These are phyloP conservation scores for Cecidostiba fungosa DNA, from an alignment of 2,888 invertebrate genomes.

Conservation along the genomic window DNA sequence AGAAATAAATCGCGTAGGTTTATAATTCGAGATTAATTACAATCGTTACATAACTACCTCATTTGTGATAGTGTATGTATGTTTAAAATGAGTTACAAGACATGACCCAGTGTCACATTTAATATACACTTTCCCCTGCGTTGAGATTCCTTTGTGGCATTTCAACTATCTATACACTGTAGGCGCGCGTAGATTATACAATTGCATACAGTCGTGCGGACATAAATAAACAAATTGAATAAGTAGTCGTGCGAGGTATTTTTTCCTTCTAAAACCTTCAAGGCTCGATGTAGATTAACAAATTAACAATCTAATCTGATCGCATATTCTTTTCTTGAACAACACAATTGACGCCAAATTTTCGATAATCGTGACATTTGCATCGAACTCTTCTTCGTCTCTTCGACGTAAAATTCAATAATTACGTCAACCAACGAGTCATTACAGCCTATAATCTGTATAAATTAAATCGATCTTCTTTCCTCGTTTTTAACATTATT, in stretches of 20 bases:
- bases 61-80: background rate
- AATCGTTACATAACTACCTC: background rate
- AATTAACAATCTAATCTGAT: background rate
- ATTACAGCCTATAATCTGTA: background rate
- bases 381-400: no score
- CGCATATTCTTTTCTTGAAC: background rate
- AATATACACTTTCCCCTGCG: slow-evolving; percentile 18
- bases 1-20: background rate
- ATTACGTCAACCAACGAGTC: no score
- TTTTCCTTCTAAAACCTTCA: background rate
- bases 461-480: background rate
- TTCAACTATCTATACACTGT: background rate
- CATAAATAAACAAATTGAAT: slow-evolving; percentile 13
- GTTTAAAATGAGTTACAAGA: slow-evolving; percentile 4
- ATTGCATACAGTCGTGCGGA: background rate
- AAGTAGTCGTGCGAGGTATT: background rate
- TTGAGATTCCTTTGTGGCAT: slow-evolving; percentile 11
- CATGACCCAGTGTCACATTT: slow-evolving; percentile 4
- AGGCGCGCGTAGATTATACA: background rate
- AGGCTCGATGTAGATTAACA: background rate
- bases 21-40: background rate
- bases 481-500: background rate
- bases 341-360: background rate
- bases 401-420: no score
- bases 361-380: background rate